Evolutionary conservation across 2,888 invertebrate species (phyloP).

Genomic region (Trichogramma dendrolimi): DNA sequence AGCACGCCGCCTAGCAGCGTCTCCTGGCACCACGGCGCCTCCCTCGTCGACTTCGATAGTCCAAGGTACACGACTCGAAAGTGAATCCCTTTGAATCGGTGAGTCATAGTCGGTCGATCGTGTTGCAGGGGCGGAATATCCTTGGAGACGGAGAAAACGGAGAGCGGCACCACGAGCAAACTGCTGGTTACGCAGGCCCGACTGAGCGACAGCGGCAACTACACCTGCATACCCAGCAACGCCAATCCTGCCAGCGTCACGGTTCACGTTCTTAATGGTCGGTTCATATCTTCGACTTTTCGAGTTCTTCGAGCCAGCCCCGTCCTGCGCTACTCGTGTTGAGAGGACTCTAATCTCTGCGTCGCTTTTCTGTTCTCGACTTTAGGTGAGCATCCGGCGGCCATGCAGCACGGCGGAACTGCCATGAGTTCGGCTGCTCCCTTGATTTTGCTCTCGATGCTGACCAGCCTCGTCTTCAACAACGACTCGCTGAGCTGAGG

Average conservation of each 20-base stretch:
- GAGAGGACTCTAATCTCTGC: background rate
- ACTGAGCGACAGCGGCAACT: constrained; percentile 81
- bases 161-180: constrained; percentile 75
- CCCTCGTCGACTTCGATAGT: constrained; percentile 74
- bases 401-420: constrained; percentile 64
- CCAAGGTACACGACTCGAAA: constrained; percentile 43
- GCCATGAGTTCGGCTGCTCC: constrained; percentile 44
- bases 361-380: constrained; percentile 12
- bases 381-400: constrained; percentile 79
- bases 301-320: background rate
- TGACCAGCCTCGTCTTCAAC: constrained; percentile 35
- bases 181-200: constrained; percentile 81
- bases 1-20: constrained; percentile 71
- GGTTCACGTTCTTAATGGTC: constrained; percentile 52
- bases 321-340: background rate
- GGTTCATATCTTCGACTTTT: constrained; percentile 22
- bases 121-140: constrained; percentile 73
- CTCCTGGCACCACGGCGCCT: constrained; percentile 79
- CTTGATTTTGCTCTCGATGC: constrained; percentile 42
- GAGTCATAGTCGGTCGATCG: constrained; percentile 1
- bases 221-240: constrained; percentile 81
- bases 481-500: too few relatives aligned
- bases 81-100: constrained; percentile 38
- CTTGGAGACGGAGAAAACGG: constrained; percentile 79
- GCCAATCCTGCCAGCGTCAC: constrained; percentile 50